Base-by-base conservation (phyloP, 1,140 invertebrate species). In the Xylocopa sonorina region DNA sequence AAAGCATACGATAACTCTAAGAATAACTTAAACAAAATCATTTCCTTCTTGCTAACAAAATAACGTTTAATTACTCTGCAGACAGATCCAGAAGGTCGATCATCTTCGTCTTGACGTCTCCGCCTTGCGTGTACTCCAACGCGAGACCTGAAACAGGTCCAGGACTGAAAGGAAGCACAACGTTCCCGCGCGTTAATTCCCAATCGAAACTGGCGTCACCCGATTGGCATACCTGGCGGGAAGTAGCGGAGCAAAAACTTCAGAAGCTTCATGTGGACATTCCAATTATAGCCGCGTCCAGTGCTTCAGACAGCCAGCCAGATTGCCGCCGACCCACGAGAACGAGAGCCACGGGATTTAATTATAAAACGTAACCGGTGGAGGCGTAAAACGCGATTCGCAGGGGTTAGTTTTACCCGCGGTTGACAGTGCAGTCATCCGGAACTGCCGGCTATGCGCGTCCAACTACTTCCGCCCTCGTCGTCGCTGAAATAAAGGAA, bases 231-330 rank as follows among this genome's bases (percentile, higher is more conserved):
- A 93, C 92, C 92, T 84, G 95, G 95, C 24, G 95, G 95, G 87
- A 95, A 95, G 86, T 96, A 96, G 77, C 95, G 92, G 12, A 96
- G 88, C 87, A 95, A 94, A 85, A 96, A 94, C 91, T 95, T 95
- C 46, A 94, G 90, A 51, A 96, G 89, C 89, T 93, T 95, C 95
- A 96, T 96, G 62, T 86, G 67, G 69, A 82, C 60, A 78, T 72
- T 78, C 53, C 64, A 86, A 79, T 85, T 82, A 85, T 46, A n/a
- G 50, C n/a, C 21, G 32, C 48, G 75, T 74, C 24, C 50, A 51
- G 73, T 84, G 75, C 78, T 78, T 62, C 24, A 43, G 58, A 77
- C 57, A 74, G 53, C n/a, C 16, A 18, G 14, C 53, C 16, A 63
- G 32, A 55, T 75, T 57, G 57, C 46, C 41, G 73, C 18, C 46